Base-by-base conservation (phyloP, 2,113 vertebrate species). In the Thryonomys swinderianus region DNA sequence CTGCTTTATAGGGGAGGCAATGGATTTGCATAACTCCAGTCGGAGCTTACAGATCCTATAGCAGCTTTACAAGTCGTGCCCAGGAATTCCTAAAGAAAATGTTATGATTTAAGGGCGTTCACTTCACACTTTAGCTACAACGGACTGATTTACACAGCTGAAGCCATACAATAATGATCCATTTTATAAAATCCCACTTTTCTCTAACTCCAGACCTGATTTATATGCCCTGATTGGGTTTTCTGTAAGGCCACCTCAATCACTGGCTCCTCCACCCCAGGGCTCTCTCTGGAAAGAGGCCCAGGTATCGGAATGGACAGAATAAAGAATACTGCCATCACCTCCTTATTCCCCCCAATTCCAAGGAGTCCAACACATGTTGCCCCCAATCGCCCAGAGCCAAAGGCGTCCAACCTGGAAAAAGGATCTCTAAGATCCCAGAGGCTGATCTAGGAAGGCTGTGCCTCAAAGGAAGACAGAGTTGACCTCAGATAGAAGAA, bases 1-100 rank as follows among this genome's bases (percentile, higher is more conserved):
- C 98, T 96, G 97, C 98, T 98, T 98, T 98, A 93, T 97, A 97
- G 97, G 97, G 97, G 96, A 98, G 93, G 98, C 98, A 96, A 97
- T 90, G 97, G 97, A 97, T 98, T 98, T 98, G 96, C 98, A 98
- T 97, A 97, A 95, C 96, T 96, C 97, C 96, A 78, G 87, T 96
- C 55, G 95, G 95, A 97, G 98, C 98, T 98, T 95, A 97, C 95
- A 95, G 98, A 97, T 97, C 98, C 90, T 95, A 88, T 84, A 84
- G 78, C 96, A 95, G 98, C 98, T 98, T 98, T 97, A 96, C 97
- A 98, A 98, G 97, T 97, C 90, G 48, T 96, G 90, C 97, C 84
- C 96, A 94, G 95, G 97, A 97, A 98, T 98, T 98, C 96, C 95
- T 88, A 96, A 97, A 98, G 97, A 97, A 98, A 98, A 97, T 94